Evolutionary conservation across 2,113 vertebrate species (phyloP), one percentile per base, ranked within the genome.

Genomic region (Melierax canorus): DNA sequence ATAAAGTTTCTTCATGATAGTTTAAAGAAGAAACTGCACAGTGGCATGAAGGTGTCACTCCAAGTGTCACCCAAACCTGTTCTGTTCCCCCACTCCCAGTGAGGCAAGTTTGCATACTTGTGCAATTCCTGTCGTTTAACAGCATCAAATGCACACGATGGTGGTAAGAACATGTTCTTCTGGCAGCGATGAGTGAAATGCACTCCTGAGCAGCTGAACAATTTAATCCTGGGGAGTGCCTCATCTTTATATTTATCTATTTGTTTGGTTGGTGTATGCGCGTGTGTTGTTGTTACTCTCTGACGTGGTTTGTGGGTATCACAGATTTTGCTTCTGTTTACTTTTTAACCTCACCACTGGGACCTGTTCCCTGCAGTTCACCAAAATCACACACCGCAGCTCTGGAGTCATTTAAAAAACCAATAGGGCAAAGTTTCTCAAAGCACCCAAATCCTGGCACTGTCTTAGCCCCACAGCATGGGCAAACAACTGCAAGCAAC

Each of bases 171-270:
- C 85, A 43, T 12, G 80, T 84, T 92, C 64, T 89, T 46, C 87
- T 84, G 72, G 81, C 51, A 85, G 63, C 16, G 41, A 73, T 29
- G 94, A 93, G 85, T 67, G 92, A 77, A 58, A 59, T 1, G 38
- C 12, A 3, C 63, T 68, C 88, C 81, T 21, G 55, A 89, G 67
- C 45, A 36, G 90, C 78, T 53, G 77, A 94, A 77, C 43, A 58
- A 71, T 53, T 60, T 77, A 81, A 94, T 91, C 77, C 72, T 8
- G 46, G 94, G 95, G 59, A 93, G 96, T 85, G 96, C 46, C 94
- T 73, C 45, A 2, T 15, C 34, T 43, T n/a, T 29, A 2, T 39
- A 17, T 75, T 72, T 41, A 22, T 72, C 74, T 74, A 2, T 50
- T 56, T 26, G 17, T 21, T 24, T 8, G 71, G 12, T 17, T 9